A percentile compares a stretch with the other conserved stretches of the same genome.
Conservation (phyloP, 2,113 vertebrate genomes). For the Aramus guarauna region DNA sequence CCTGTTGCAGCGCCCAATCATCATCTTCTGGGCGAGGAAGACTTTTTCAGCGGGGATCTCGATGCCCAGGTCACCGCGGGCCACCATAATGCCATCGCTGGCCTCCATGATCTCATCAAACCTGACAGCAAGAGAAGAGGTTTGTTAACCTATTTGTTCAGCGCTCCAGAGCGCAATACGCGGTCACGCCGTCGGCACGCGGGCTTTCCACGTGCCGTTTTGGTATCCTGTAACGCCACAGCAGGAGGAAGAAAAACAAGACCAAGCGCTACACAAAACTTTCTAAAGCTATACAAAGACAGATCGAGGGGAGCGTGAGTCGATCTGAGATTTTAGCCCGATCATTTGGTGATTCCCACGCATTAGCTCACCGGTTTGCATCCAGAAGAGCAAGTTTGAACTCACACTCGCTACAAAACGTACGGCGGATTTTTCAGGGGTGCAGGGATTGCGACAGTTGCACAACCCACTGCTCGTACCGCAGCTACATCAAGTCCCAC, state of each 20-base stretch:
- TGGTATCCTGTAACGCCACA: not conserved
- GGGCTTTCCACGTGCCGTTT: not conserved
- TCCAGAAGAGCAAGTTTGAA: no score
- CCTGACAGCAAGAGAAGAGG: conserved; percentile 54
- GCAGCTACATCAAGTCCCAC: not conserved
- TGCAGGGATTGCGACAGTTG: not conserved
- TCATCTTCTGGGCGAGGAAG: conserved; percentile 98
- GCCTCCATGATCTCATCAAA: conserved; percentile 98
- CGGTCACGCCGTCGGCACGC: accelerated
- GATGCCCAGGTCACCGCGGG: conserved; percentile 94
- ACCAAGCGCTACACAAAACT: not conserved
- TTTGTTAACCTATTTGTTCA: not conserved
- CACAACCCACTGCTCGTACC: not conserved
- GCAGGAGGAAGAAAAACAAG: not conserved
- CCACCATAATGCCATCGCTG: conserved; percentile 98
- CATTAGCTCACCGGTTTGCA: not conserved
- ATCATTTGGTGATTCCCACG: not conserved
- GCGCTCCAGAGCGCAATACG: accelerated
- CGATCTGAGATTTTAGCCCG: not conserved
- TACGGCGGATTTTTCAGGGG: not conserved
- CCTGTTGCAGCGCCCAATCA: conserved; percentile 95
- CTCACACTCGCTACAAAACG: not conserved
- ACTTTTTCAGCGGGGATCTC: conserved; percentile 98
- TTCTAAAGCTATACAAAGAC: not conserved
- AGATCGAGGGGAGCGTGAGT: accelerated